Evolutionary conservation across 2,113 vertebrate genomes (phyloP).

Genomic region (Falco punctatus): DNA sequence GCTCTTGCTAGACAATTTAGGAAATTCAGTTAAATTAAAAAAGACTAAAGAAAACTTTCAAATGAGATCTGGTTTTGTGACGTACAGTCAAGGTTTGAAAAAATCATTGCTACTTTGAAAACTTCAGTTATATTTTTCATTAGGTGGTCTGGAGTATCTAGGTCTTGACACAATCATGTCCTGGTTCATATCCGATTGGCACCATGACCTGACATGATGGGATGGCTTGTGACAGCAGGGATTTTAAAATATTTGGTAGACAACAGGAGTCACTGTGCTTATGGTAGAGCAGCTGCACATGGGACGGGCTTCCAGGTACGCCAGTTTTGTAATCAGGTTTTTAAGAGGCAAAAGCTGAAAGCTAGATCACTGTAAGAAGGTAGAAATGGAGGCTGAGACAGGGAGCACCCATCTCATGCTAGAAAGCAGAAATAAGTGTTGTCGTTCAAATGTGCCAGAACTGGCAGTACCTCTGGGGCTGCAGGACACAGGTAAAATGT

Average conservation of each 20-base stretch:
- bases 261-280: not conserved
- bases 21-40: not conserved
- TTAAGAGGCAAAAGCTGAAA: not conserved
- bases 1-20: not conserved
- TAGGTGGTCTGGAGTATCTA: not conserved
- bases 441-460: not conserved
- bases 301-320: not conserved
- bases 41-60: not conserved
- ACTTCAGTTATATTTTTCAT: not conserved
- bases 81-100: not conserved
- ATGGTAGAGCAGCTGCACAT: not conserved
- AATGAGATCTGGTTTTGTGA: not conserved
- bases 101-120: not conserved
- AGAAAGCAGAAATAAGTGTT: not conserved
- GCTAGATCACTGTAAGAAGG: not conserved
- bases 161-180: not conserved
- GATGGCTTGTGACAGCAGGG: not conserved
- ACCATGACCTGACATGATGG: not conserved
- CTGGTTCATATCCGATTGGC: not conserved
- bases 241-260: not conserved
- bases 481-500: not conserved
- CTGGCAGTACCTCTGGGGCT: not conserved
- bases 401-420: not conserved
- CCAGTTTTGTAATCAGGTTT: rapidly evolving
- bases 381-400: not conserved